These are phyloP conservation scores for Muricea muricata DNA, from an alignment of 92 coral and sea anemone genomes.

Conservation along the genomic window DNA sequence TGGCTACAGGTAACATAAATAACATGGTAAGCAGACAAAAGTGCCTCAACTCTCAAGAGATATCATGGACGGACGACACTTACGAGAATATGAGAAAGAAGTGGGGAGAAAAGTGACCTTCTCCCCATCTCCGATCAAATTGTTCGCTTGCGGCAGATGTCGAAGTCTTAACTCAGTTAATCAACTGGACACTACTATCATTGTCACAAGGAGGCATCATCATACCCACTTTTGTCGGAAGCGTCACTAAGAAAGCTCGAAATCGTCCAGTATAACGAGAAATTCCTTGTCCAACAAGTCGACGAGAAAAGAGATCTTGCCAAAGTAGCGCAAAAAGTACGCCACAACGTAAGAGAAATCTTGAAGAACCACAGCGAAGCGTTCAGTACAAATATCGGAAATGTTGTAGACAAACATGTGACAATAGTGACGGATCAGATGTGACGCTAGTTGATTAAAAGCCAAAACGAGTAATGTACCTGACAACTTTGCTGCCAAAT, in stretches of 20 bases:
- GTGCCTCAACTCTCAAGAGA: background rate
- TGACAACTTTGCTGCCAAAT: background rate
- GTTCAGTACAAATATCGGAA: background rate
- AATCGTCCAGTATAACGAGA: constrained; percentile 34
- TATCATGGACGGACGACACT: constrained; percentile 31
- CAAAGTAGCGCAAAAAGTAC: constrained; percentile 3
- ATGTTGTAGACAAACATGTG: background rate
- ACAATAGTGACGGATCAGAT: background rate
- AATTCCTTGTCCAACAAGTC: constrained; percentile 32
- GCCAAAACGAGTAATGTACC: background rate
- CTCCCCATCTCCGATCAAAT: constrained; percentile 27
- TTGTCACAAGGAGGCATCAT: constrained; percentile 31
- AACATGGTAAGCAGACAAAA: constrained; percentile 31
- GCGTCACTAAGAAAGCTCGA: constrained; percentile 30
- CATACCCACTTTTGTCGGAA: constrained; percentile 38
- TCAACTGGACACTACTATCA: constrained; percentile 12
- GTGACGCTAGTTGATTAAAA: background rate
- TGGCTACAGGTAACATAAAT: background rate
- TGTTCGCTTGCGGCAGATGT: no score
- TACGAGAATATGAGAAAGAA: constrained; percentile 32
- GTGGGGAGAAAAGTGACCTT: constrained; percentile 3
- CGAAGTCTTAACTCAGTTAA: no score
- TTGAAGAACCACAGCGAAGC: no score
- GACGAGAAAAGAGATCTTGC: background rate
- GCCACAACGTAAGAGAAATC: background rate